Percentiles rank a stretch among this genome's conserved stretches.
These are phyloP conservation scores for Drosophila suboccidentalis DNA, from an alignment of 2,888 invertebrate species.

Conservation along the genomic window DNA sequence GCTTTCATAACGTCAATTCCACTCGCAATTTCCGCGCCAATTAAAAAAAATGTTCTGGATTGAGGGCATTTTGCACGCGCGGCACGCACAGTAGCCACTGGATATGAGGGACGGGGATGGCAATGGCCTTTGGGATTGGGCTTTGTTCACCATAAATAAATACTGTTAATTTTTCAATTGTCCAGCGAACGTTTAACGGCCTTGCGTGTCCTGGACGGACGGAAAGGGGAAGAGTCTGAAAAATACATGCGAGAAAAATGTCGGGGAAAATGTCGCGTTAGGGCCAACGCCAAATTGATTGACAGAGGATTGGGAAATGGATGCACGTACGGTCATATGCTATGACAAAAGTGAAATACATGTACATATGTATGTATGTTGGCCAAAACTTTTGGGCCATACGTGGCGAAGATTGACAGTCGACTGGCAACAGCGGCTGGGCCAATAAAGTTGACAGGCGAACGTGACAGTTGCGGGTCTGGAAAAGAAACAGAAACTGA, in stretches of 20 bases:
- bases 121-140: slow-evolving; percentile 3
- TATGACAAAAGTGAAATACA: slow-evolving; percentile 32
- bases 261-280: slow-evolving; percentile 22
- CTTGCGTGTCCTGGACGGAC: slow-evolving; percentile 28
- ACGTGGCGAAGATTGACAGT: slow-evolving; percentile 67
- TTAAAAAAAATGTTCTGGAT: slow-evolving; percentile 64
- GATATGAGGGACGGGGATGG: background rate
- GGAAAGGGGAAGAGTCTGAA: background rate
- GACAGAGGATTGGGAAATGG: slow-evolving; percentile 55
- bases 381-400: slow-evolving; percentile 54
- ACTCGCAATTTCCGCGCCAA: slow-evolving; percentile 75
- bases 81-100: slow-evolving; percentile 50
- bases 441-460: slow-evolving; percentile 76
- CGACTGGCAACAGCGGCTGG: slow-evolving; percentile 32
- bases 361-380: slow-evolving; percentile 21
- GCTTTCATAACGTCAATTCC: slow-evolving; percentile 70
- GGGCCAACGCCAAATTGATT: slow-evolving; percentile 50
- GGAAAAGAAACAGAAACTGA: slow-evolving; percentile 18
- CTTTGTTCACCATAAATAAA: slow-evolving; percentile 77
- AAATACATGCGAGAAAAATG: background rate
- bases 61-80: slow-evolving; percentile 61
- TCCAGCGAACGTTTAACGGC: slow-evolving; percentile 65
- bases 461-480: slow-evolving; percentile 72
- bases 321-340: slow-evolving; percentile 54
- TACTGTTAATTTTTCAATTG: slow-evolving; percentile 81